Evolutionary conservation across 2,888 invertebrate genomes (phyloP), one percentile per base, ranked within the genome.

Genomic region (Ophraella communa): DNA sequence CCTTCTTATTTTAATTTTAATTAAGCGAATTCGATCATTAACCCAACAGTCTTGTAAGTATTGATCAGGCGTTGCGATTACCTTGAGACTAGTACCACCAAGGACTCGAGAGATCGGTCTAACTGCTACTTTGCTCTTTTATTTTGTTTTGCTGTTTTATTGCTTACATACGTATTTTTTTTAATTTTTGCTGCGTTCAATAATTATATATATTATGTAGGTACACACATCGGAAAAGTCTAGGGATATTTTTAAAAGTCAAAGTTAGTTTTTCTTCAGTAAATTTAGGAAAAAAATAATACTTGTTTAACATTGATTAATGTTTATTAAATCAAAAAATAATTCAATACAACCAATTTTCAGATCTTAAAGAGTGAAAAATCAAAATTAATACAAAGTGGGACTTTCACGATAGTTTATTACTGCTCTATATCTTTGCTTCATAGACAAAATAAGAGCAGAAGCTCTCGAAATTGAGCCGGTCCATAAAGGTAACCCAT

Each of bases 21-120:
- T 82, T 81, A 81, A 80, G 76, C 74, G 73, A 73, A 76, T 75
- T 76, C 77, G 77, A 78, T 81, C 81, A 79, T 80, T 80, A 80
- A 80, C 75, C 73, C 64, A 65, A 58, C 58, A 67, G 60, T 74
- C 71, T 75, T 75, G 73, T 73, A 65, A 69, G 77, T 78, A 78
- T 79, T 72, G 81, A 81, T 81, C 78, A 75, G 74, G 72, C 76
- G 73, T 69, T 73, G 76, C 73, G 80, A 80, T 81, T 79, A 78
- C 80, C 80, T 80, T 79, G 80, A 77, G 76, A 73, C 75, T 77
- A 77, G 75, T 77, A 78, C 75, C 78, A 77, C 74, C 77, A 72
- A 74, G 73, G 73, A 68, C 74, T 64, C 44, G 52, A 54, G 20
- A 58, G 54, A 18, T 58, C n/a, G 14, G 4, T 39, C 39, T 39